Conservation (phyloP, 2,888 invertebrate genomes). For the Sphaerophoria rueppellii region DNA sequence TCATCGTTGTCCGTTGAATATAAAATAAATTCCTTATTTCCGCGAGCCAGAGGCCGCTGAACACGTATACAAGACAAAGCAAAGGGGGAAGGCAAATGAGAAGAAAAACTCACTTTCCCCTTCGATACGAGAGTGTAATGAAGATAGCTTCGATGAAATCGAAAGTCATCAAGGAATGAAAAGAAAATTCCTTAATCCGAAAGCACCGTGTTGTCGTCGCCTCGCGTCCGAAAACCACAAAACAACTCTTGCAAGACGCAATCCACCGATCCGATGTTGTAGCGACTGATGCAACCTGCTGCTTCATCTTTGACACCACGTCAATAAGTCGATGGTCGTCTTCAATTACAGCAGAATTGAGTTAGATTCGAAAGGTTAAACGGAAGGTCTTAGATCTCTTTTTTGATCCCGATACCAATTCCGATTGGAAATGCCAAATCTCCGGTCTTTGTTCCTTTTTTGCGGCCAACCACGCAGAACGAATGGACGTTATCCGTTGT, state of each 20-base stretch:
- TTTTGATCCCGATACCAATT: not conserved
- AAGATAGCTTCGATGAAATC: conserved; percentile 65
- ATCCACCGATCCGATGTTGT: not conserved
- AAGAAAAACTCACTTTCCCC: conserved; percentile 54
- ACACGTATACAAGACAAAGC: too few species aligned
- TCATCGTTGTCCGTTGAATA: conserved; percentile 68
- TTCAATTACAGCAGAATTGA: conserved; percentile 44
- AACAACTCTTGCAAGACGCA: conserved; percentile 51
- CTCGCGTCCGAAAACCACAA: not conserved
- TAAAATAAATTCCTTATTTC: conserved; percentile 62
- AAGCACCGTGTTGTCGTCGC: conserved; percentile 18
- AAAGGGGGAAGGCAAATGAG: not conserved
- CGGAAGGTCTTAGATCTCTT: conserved; percentile 54
- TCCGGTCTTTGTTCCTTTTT: not conserved
- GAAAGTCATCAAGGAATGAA: conserved; percentile 68
- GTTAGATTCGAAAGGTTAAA: conserved; percentile 62
- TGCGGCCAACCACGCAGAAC: conserved; percentile 45
- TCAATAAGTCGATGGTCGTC: conserved; percentile 29
- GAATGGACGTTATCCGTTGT: conserved; percentile 7
- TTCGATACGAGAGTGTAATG: conserved; percentile 37
- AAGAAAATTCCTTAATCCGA: conserved; percentile 73
- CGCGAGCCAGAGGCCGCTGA: not conserved
- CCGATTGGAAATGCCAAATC: conserved; percentile 47
- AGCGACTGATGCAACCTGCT: conserved; percentile 53
- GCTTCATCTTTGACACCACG: conserved; percentile 37